Conservation (phyloP, 2,888 invertebrate species). For the Isoperla grammatica region DNA sequence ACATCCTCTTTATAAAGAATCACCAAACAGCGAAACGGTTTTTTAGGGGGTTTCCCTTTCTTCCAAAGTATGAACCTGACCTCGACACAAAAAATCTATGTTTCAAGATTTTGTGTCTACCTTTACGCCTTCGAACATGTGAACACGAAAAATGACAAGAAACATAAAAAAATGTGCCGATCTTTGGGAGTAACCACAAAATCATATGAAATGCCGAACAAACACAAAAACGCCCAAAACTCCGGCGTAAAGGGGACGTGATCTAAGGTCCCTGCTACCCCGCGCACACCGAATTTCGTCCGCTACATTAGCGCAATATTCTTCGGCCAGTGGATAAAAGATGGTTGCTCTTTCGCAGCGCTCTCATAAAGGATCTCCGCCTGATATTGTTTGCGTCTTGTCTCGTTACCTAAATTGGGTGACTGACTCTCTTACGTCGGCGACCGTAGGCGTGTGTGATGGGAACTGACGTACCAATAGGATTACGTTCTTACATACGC, state of each 20-base stretch:
- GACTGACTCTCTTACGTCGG: too few relatives aligned
- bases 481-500: background rate
- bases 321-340: constrained; percentile 1
- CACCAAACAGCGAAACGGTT: constrained; percentile 1
- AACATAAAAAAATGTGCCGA: background rate
- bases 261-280: background rate
- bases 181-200: constrained; percentile 6
- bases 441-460: background rate
- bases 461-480: constrained; percentile 8
- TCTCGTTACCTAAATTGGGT: too few relatives aligned
- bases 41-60: background rate
- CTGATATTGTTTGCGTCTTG: background rate
- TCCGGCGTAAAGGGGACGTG: background rate
- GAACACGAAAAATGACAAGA: background rate
- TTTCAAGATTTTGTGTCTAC: background rate
- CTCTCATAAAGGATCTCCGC: constrained; percentile 1
- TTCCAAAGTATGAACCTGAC: too few relatives aligned
- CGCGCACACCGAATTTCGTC: constrained; percentile 4
- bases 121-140: background rate
- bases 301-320: constrained; percentile 15
- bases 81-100: too few relatives aligned
- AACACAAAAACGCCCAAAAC: constrained; percentile 9
- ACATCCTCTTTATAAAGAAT: constrained; percentile 5
- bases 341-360: constrained; percentile 9
- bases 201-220: constrained; percentile 12